Base-by-base conservation (phyloP, 1,140 invertebrate species). In the Trichonephila clavipes region DNA sequence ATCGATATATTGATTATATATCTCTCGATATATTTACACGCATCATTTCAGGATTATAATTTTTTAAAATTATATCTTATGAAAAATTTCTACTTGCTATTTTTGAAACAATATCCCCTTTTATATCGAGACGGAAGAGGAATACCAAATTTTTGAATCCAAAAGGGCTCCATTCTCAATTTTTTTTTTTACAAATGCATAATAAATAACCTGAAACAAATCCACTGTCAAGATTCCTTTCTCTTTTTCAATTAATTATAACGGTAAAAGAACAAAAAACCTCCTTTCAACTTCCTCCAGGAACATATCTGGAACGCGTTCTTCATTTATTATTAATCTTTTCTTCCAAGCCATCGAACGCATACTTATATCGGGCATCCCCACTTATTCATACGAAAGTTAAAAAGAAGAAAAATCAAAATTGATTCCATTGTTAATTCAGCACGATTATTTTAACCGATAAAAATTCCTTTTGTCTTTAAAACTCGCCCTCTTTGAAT, bases 151-250 rank as follows among this genome's bases (percentile, higher is more conserved):
- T 62, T 18, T 21, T 24, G 24, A 69, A 69, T 24, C 10, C 66
- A 69, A 51, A 51, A 69, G n/a, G 3, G 2, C 24, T 24, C 24
- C 21, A 24, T 24, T 69, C 8, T 21, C 3, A 12, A n/a, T 66
- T n/a, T 72, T 72, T 28, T 24, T 28, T 72, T 34, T 34, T 19
- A 16, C 72, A 77, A 77, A 77, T 40, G 28, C 12, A 40, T 34
- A 18, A 77, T 77, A 18, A 77, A 77, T 77, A 77, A 77, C 18
- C 34, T 77, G 28, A 77, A 77, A 40, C 72, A 77, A 77, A 77
- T 40, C 34, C 72, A 69, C n/a, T 69, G n/a, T 24, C 66, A 8
- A 69, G 24, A 69, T 24, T 24, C n/a, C 16, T 18, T 77, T 77
- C 24, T 77, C 28, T 40, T 77, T 77, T 77, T 77, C 72, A 18